Percentiles rank a stretch among this genome's conserved stretches.
Evolutionary conservation across 2,113 vertebrate species (phyloP).

Genomic region (Sclerurus mexicanus): DNA sequence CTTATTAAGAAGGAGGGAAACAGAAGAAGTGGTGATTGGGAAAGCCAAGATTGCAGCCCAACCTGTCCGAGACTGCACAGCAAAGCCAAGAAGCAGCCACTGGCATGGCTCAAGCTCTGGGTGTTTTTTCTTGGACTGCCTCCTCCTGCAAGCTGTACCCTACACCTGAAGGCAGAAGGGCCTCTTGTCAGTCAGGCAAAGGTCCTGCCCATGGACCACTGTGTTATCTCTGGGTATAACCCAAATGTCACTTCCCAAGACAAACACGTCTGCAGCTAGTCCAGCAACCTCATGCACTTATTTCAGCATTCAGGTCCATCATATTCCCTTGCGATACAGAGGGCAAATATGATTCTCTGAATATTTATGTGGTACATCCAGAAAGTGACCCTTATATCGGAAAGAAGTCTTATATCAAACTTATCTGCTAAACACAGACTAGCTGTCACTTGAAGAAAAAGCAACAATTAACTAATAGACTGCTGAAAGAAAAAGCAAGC

Average conservation of each 20-base stretch:
- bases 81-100: not conserved
- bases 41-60: not conserved
- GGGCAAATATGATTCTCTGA: not conserved
- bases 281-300: not conserved
- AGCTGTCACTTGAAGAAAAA: not conserved
- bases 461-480: not conserved
- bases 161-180: not conserved
- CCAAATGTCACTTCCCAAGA: not conserved
- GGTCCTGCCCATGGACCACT: not conserved
- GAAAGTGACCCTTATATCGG: not conserved
- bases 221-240: not conserved
- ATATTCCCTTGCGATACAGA: not conserved
- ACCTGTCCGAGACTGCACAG: not conserved
- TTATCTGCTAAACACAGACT: not conserved
- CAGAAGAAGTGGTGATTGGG: not conserved
- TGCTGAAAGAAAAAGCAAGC: not conserved
- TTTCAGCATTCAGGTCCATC: not conserved
- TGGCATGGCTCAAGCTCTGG: not conserved
- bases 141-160: not conserved
- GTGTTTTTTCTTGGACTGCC: not conserved
- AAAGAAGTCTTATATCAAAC: not conserved
- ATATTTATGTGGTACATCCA: not conserved
- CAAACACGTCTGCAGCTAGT: not conserved
- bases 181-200: not conserved
- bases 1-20: not conserved